These are phyloP conservation scores for Carapus acus DNA, from an alignment of 2,797 vertebrate genomes.

Conservation along the genomic window DNA sequence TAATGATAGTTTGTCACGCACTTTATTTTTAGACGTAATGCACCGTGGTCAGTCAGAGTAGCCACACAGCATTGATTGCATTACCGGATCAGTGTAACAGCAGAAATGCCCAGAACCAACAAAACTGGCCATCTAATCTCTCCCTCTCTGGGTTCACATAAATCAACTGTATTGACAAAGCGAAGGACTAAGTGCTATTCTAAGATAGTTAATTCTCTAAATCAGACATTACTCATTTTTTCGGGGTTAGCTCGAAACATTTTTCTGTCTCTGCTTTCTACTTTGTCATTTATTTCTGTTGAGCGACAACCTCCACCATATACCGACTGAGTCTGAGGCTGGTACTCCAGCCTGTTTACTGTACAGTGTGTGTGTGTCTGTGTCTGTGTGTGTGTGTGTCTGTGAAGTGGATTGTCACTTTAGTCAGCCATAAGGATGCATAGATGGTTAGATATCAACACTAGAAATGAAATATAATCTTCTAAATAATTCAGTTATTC, in stretches of 20 bases:
- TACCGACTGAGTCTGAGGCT: constrained; percentile 28
- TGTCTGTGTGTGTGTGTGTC: constrained; percentile 4
- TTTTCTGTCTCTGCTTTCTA: neutral
- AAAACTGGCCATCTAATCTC: constrained; percentile 4
- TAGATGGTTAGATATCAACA: constrained; percentile 53
- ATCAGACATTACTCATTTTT: neutral
- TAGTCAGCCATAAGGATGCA: constrained; percentile 45
- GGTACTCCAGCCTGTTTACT: constrained; percentile 21
- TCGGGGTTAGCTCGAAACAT: too few relatives aligned
- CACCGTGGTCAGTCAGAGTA: constrained; percentile 24
- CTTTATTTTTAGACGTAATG: constrained; percentile 43
- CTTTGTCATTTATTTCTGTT: neutral
- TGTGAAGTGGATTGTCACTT: constrained; percentile 21
- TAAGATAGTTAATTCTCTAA: neutral
- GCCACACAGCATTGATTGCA: constrained; percentile 10
- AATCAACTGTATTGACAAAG: neutral
- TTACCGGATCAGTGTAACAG: constrained; percentile 7
- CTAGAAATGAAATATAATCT: constrained; percentile 41
- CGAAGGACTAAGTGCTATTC: neutral
- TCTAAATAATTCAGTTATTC: constrained; percentile 40
- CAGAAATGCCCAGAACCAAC: constrained; percentile 17
- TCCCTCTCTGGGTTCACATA: neutral
- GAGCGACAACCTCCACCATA: constrained; percentile 18
- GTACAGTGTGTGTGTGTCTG: constrained; percentile 19
- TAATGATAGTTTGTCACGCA: constrained; percentile 30